These are phyloP conservation scores for Pegoplata infirma DNA, from an alignment of 2,888 invertebrate genomes.

Conservation along the genomic window DNA sequence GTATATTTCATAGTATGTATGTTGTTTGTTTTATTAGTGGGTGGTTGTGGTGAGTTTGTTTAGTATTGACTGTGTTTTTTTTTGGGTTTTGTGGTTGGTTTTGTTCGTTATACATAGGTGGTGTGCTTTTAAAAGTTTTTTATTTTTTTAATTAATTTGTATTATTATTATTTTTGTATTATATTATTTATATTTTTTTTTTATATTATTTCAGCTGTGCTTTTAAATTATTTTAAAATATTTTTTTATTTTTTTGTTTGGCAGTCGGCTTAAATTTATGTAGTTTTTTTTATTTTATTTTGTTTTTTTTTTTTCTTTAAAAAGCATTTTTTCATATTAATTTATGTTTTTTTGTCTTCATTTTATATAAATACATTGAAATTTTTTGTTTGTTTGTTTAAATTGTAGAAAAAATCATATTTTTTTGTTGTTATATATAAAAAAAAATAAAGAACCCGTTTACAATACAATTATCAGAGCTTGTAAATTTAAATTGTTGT, in stretches of 20 bases:
- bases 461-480: constrained; percentile 62
- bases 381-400: constrained; percentile 24
- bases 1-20: constrained; percentile 40
- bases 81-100: constrained; percentile 24
- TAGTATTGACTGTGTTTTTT: too few species aligned
- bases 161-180: constrained; percentile 29
- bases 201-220: constrained; percentile 46
- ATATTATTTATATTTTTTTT: constrained; percentile 36
- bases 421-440: constrained; percentile 33
- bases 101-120: constrained; percentile 21
- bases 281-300: constrained; percentile 65
- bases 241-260: constrained; percentile 67
- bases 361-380: constrained; percentile 19
- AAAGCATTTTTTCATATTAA: constrained; percentile 62
- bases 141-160: constrained; percentile 21
- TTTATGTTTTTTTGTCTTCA: constrained; percentile 30
- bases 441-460: constrained; percentile 50
- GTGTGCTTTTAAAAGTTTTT: constrained; percentile 60
- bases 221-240: constrained; percentile 56
- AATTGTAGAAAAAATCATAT: constrained; percentile 51
- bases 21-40: too few species aligned
- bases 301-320: constrained; percentile 65
- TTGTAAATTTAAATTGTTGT: constrained; percentile 52
- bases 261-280: constrained; percentile 69
- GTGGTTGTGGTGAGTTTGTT: too few species aligned